Base-by-base conservation (phyloP, 1,140 invertebrate species). In the Melanaphis sacchari region DNA sequence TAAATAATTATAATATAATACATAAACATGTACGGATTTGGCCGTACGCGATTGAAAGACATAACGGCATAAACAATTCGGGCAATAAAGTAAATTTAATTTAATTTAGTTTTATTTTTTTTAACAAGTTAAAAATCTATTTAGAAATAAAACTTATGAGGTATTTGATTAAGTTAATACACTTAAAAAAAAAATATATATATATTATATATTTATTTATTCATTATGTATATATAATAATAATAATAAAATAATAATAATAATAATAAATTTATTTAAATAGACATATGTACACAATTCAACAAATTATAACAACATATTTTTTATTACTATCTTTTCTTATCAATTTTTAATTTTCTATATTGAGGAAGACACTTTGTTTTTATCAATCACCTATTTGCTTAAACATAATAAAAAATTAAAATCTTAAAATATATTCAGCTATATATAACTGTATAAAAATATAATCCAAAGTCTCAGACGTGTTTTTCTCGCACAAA, bases 381-480 rank as follows among this genome's bases (percentile, higher is more conserved):
- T 89, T 90, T 82, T 81, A 85, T 85, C 91, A 93, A 93, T 93
- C 91, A 93, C 91, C 91, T 93, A 85, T 84, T 93, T 93, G 91
- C 91, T 93, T 93, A 93, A 85, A 85, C 43, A 84, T 84, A 92
- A 15, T 93, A 54, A 52, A 92, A 93, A 85, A 93, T 92, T 49
- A 22, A 49, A 92, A 93, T 22, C 36, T 85, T 84, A 85, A 40
- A 84, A 93, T 76, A 54, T 54, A 93, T 93, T 52, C 24, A 81
- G 76, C 91, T 41, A 92, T 82, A 92, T 41, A 36, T 92, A 49
- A 93, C 46, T 40, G 46, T 93, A 93, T 93, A 93, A 93, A 93
- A 93, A 93, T 93, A 93, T 41, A 93, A 52, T 93, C 76, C 81
- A 92, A 81, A 82, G 81, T 93, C 46, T 93, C 46, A 92, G 81